Percentiles rank a stretch among this genome's conserved stretches.
These are phyloP conservation scores for Lamellibrachia luymesi DNA, from an alignment of 1,140 invertebrate species.

Conservation along the genomic window DNA sequence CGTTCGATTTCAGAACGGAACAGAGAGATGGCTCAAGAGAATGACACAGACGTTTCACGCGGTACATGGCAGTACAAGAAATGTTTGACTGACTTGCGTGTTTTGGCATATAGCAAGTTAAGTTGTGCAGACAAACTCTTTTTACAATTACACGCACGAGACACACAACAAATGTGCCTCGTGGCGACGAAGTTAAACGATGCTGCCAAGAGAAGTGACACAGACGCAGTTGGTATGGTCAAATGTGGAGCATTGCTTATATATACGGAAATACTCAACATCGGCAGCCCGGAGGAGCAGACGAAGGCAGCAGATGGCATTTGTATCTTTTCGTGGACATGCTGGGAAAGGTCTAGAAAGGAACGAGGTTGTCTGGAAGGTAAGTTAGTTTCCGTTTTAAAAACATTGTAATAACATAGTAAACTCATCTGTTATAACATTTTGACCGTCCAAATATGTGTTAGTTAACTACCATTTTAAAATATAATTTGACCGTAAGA, in stretches of 20 bases:
- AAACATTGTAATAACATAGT: neutral
- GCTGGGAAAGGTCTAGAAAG: neutral
- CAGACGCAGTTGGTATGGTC: neutral
- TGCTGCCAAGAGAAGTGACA: neutral
- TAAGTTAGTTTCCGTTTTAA: neutral
- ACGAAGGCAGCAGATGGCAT: neutral
- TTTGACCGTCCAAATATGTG: too few relatives aligned
- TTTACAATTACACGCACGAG: neutral
- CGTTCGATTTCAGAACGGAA: neutral
- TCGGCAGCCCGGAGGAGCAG: neutral
- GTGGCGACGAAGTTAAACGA: neutral
- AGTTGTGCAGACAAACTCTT: neutral
- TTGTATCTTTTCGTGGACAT: neutral
- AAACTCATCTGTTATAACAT: too few relatives aligned
- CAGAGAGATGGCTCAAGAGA: neutral
- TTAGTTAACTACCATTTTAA: too few relatives aligned
- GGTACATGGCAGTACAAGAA: neutral
- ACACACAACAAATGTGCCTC: neutral
- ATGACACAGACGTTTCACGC: neutral
- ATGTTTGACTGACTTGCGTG: neutral
- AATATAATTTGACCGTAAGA: too few relatives aligned
- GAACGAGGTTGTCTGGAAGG: neutral
- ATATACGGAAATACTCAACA: conserved; percentile 1
- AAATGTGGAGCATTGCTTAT: neutral
- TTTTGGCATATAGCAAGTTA: neutral